Evolutionary conservation across 2,797 vertebrate species (phyloP).

Genomic region (Siniperca undulata): DNA sequence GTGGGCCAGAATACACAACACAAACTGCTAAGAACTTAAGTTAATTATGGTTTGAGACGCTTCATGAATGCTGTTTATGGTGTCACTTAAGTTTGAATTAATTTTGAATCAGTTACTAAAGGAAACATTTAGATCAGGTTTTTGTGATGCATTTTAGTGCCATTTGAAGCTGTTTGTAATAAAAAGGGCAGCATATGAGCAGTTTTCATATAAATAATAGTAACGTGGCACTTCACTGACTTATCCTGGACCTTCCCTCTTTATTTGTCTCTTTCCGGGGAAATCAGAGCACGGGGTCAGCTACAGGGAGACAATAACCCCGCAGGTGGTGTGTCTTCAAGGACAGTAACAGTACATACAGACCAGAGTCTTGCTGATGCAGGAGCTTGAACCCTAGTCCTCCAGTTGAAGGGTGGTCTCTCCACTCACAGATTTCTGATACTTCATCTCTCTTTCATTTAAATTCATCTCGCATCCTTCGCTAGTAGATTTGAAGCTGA

Average conservation of each 20-base stretch:
- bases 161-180: slow-evolving; percentile 1
- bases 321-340: slow-evolving; percentile 32
- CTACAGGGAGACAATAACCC: slow-evolving; percentile 5
- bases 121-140: neutral
- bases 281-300: slow-evolving; percentile 24
- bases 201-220: slow-evolving; percentile 11
- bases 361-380: slow-evolving; percentile 27
- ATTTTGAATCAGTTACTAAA: neutral
- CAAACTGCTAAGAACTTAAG: slow-evolving; percentile 24
- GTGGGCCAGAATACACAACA: slow-evolving; percentile 32
- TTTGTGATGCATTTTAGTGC: neutral
- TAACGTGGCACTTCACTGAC: slow-evolving; percentile 2
- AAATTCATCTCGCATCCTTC: slow-evolving; percentile 40
- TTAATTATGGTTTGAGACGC: slow-evolving; percentile 40
- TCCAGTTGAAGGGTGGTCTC: slow-evolving; percentile 14
- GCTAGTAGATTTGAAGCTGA: slow-evolving; percentile 24
- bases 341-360: slow-evolving; percentile 31
- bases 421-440: slow-evolving; percentile 20
- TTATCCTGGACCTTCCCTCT: neutral
- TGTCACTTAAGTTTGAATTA: neutral
- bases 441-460: slow-evolving; percentile 32
- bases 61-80: slow-evolving; percentile 29
- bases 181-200: neutral
- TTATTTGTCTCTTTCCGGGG: neutral
- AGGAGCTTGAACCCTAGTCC: slow-evolving; percentile 40